A percentile compares a stretch with the other conserved stretches of the same genome.
Evolutionary conservation across 2,888 invertebrate species (phyloP).

Genomic region (Dolichopus griseipennis): DNA sequence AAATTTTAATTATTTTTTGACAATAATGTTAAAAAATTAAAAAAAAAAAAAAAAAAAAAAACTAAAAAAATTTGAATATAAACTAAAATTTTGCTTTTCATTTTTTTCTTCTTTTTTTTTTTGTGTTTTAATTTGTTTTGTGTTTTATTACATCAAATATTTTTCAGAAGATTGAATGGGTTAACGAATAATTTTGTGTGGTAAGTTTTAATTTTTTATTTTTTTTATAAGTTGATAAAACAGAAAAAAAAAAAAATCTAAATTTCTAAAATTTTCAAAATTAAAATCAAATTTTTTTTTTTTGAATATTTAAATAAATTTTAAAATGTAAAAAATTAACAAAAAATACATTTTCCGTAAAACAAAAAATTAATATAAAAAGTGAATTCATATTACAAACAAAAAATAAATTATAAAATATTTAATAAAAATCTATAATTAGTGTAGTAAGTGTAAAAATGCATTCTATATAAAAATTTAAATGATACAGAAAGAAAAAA

Average conservation of each 20-base stretch:
- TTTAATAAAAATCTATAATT: neutral
- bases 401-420: neutral
- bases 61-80: constrained; percentile 16
- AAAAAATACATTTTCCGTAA: no score
- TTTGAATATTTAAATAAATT: no score
- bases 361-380: neutral
- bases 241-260: constrained; percentile 16
- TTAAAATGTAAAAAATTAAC: no score
- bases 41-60: constrained; percentile 25
- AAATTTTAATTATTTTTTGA: constrained; percentile 14
- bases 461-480: neutral
- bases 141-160: constrained; percentile 38
- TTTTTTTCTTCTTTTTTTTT: constrained; percentile 21
- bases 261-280: neutral
- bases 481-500: neutral
- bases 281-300: no score
- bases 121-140: constrained; percentile 30
- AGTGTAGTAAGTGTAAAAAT: neutral
- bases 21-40: constrained; percentile 20
- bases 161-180: constrained; percentile 46
- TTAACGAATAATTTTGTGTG: constrained; percentile 43
- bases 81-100: constrained; percentile 8
- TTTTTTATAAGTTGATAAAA: constrained; percentile 13
- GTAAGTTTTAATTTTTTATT: constrained; percentile 41
- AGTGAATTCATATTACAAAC: neutral